Percentiles rank a stretch among this genome's conserved stretches.
Conservation (phyloP, 2,888 invertebrate genomes). For the Exephanes ischioxanthus region DNA sequence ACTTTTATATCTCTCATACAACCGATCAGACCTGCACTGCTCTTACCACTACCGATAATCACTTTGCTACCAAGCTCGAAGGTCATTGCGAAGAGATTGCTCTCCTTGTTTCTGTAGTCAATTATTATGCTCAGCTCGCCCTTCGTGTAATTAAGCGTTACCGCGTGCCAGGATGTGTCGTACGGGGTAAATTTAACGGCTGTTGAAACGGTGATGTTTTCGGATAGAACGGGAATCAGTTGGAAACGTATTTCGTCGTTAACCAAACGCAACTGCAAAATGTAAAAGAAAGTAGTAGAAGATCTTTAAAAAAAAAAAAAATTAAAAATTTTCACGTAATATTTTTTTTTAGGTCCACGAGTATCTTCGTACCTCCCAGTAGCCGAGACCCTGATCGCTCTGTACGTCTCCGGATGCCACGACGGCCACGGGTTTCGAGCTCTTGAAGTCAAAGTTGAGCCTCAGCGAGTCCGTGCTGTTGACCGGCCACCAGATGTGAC, state of each 20-base stretch:
- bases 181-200: slow-evolving; percentile 93
- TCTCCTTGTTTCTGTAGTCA: slow-evolving; percentile 91
- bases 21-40: slow-evolving; percentile 90
- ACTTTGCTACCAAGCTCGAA: slow-evolving; percentile 90
- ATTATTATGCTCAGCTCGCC: slow-evolving; percentile 91
- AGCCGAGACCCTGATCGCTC: slow-evolving; percentile 90
- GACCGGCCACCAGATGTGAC: slow-evolving; percentile 96
- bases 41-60: slow-evolving; percentile 92
- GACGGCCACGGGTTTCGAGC: slow-evolving; percentile 93
- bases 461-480: slow-evolving; percentile 90
- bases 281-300: slow-evolving; percentile 19
- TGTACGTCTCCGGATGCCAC: slow-evolving; percentile 93
- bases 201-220: slow-evolving; percentile 91
- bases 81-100: slow-evolving; percentile 88
- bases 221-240: slow-evolving; percentile 90
- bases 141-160: slow-evolving; percentile 91
- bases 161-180: slow-evolving; percentile 93
- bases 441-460: slow-evolving; percentile 95
- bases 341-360: too few relatives aligned
- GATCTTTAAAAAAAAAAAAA: not conserved
- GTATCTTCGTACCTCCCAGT: slow-evolving; percentile 91
- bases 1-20: slow-evolving; percentile 96
- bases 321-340: too few relatives aligned
- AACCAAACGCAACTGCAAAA: slow-evolving; percentile 89
- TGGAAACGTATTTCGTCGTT: slow-evolving; percentile 95